A percentile compares a stretch with the other conserved stretches of the same genome.
Conservation (phyloP, 2,113 vertebrate genomes). For the Danionella cerebrum region DNA sequence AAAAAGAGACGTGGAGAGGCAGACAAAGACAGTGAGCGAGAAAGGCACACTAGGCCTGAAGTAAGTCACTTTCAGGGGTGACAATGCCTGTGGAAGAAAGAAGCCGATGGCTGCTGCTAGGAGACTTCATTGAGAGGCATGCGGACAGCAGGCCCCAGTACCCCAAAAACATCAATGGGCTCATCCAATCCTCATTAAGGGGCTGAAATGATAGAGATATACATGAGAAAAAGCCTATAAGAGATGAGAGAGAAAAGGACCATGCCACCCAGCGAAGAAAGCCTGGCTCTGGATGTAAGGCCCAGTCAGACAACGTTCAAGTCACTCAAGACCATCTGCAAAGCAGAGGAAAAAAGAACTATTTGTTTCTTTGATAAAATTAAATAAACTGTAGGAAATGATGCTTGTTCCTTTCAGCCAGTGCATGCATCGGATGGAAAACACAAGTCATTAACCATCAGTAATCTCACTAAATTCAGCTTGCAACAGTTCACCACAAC, state of each 20-base stretch:
- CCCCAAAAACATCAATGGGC: slow-evolving; percentile 58
- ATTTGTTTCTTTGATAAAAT: slow-evolving; percentile 3
- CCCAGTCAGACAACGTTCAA: not conserved
- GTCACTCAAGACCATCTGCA: slow-evolving; percentile 30
- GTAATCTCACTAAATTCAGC: no score
- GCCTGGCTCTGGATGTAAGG: slow-evolving; percentile 15
- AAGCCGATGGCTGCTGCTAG: slow-evolving; percentile 69
- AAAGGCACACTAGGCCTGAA: slow-evolving; percentile 59
- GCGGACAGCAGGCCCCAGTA: slow-evolving; percentile 57
- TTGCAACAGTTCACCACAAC: no score
- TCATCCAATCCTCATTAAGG: slow-evolving; percentile 62
- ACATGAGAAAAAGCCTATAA: slow-evolving; percentile 54
- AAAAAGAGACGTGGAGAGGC: slow-evolving; percentile 37
- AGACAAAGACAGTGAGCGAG: slow-evolving; percentile 37
- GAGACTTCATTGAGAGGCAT: slow-evolving; percentile 69
- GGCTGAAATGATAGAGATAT: slow-evolving; percentile 70
- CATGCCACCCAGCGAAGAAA: slow-evolving; percentile 36
- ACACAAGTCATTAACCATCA: no score
- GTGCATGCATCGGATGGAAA: no score
- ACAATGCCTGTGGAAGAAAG: slow-evolving; percentile 72
- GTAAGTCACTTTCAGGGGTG: slow-evolving; percentile 73
- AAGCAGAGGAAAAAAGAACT: not conserved
- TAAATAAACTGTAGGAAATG: no score
- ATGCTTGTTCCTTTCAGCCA: no score
- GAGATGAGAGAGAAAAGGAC: slow-evolving; percentile 27